Base-by-base conservation (phyloP, 2,888 invertebrate species). In the Andrena haemorrhoa region DNA sequence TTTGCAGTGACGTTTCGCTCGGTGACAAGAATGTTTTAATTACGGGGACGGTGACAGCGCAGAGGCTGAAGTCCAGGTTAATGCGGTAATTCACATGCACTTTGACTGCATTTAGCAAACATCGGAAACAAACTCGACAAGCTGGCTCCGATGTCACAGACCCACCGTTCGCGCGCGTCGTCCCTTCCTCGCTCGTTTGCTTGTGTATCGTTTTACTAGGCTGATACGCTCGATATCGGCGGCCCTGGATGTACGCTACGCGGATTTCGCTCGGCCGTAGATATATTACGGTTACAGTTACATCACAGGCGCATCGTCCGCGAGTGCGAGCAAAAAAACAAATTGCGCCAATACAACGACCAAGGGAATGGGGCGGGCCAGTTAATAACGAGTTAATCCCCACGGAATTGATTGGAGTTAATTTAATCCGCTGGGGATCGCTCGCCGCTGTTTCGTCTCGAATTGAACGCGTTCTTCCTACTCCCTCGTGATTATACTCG, bases 71-170 rank as follows among this genome's bases (percentile, higher is more conserved):
- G 86, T 85, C 79, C 88, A 88, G 89, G 89, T 90, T 93, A 91
- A 92, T 93, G 92, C 89, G 89, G 89, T 91, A 91, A 93, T 93
- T 93, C 92, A 86, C 89, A 93, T 93, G 92, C 92, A 93, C 92
- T 93, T 93, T 93, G 93, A 93, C 92, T 89, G 90, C 90, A 90
- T 91, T 92, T 87, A 84, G 88, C 87, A 91, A 91, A 92, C 89
- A 91, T 83, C 80, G 86, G 82, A 83, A 90, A 91, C 90, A 92
- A 92, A 92, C 92, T 92, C 88, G 82, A 88, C 89, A 84, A 89
- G 87, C 82, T 76, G 82, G 86, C 86, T 89, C 84, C 86, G 83
- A 89, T 87, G 89, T 89, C 88, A 88, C 88, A 82, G 78, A 79
- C 81, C 80, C 35, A 1, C 81, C 66, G n/a, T n/a, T n/a, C n/a